phyloP scores from a whole-genome alignment of 53 echinoderm and acorn worm genomes.

The Crossaster papposus region DNA sequence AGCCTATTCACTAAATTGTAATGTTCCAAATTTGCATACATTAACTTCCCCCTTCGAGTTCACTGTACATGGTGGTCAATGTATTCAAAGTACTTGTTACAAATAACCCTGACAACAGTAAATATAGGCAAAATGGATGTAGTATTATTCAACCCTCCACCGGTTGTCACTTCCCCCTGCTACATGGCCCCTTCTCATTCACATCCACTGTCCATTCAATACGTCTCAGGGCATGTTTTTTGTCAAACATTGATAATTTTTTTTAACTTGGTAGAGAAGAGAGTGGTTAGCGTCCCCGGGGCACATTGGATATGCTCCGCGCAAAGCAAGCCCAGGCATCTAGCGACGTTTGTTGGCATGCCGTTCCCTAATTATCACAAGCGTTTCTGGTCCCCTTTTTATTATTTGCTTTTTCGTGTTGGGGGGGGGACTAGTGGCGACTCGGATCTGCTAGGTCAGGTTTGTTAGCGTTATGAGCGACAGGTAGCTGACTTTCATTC shows the following conservation, averaged over 20 bases:
- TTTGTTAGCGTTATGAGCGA: not conserved
- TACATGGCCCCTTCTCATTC: not conserved
- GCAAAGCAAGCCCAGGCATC: constrained; percentile 38
- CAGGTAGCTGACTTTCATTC: not conserved
- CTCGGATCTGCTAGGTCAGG: constrained; percentile 8
- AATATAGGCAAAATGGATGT: not conserved
- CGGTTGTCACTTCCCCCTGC: not conserved
- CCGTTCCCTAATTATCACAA: constrained; percentile 20
- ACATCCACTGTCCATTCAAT: not conserved
- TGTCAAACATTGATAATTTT: constrained; percentile 42
- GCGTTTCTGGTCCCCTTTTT: not conserved
- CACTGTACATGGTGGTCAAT: no score
- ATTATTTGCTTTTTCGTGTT: not conserved
- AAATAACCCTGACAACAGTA: no score
- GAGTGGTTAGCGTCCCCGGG: constrained; percentile 48
- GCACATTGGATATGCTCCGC: constrained; percentile 30
- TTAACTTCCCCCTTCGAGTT: no score
- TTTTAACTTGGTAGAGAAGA: not conserved
- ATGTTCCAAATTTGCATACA: no score
- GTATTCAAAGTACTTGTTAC: no score
- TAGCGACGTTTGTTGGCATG: constrained; percentile 52
- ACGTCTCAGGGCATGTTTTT: constrained; percentile 26
- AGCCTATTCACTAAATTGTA: no score
- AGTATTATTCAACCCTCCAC: not conserved
- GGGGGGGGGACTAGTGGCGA: not conserved